Conservation (phyloP, 2,888 invertebrate genomes). For the Chymomyza procnemis region DNA sequence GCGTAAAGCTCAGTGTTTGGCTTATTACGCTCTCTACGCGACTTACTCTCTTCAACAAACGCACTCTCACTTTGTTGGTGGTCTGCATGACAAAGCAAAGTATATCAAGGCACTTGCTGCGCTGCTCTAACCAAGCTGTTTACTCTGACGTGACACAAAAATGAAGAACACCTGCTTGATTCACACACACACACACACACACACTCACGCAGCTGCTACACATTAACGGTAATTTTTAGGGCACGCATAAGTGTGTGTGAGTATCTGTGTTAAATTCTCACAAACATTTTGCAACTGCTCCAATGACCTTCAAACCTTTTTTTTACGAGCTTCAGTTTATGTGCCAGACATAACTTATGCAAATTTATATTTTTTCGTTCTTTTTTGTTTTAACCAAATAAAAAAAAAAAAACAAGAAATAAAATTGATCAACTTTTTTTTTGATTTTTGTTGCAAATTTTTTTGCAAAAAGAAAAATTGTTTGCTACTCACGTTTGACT, state of each 20-base stretch:
- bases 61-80: not conserved
- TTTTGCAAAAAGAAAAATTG: slow-evolving; percentile 11
- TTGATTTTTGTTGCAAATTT: not conserved
- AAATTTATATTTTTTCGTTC: slow-evolving; percentile 19
- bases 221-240: not conserved
- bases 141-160: not conserved
- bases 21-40: not conserved
- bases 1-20: too few species aligned
- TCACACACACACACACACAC: not conserved
- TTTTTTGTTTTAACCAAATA: slow-evolving; percentile 8
- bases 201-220: slow-evolving; percentile 22
- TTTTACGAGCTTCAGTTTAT: slow-evolving; percentile 23
- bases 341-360: slow-evolving; percentile 9
- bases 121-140: too few species aligned
- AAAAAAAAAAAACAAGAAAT: slow-evolving; percentile 24
- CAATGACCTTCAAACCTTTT: slow-evolving; percentile 63
- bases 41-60: not conserved
- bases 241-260: not conserved
- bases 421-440: slow-evolving; percentile 15
- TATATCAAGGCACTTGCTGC: too few species aligned
- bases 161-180: not conserved
- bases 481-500: slow-evolving; percentile 66
- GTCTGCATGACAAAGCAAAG: not conserved
- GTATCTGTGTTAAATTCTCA: not conserved
- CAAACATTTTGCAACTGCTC: slow-evolving; percentile 19